Base-by-base conservation (phyloP, 30 jellyfish, hydroid and myxozoan species). In the Clytia hemisphaerica region DNA sequence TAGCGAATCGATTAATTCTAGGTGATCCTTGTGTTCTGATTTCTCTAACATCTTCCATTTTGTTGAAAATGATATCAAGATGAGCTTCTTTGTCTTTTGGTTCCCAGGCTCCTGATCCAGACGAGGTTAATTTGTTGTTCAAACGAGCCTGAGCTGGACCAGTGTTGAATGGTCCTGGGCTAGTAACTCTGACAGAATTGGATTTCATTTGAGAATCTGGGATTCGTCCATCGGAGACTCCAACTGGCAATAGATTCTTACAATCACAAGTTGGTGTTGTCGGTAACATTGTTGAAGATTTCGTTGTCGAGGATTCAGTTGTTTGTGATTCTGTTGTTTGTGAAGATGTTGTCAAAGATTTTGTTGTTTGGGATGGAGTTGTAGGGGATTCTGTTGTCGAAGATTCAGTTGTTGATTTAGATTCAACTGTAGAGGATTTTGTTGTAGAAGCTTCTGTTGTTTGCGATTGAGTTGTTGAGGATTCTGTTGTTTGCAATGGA, bases 131-230 rank as follows among this genome's bases (percentile, higher is more conserved):
- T 57, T 57, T 31, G 70, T 57, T 57, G 35, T 57, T 57, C 51
- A 57, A 57, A 25, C 70, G 36, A 57, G 70, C 70, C 16, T 57
- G 70, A 5, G 25, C 70, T 7, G 70, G 70, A 5, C 70, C 70
- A n/a, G 70, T 57, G 70, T 57, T 9, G 25, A 22, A 38, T 5
- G 70, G 25, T 57, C 70, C 70, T 0, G 70, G 70, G 25, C 6
- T 9, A 21, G 25, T 57, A 16, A 57, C 70, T 57, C 30, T 57
- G 2, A 57, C 30, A n/a, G 70, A 57, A 45, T 57, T 45, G 44
- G 44, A 3, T 2, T 22, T 25, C 50, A 57, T 57, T 5, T 33
- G 25, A 22, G 0, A 38, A 57, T 57, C 70, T 7, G 70, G n/a
- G 15, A 57, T 57, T 22, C 70, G 27, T 0, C 70, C 50, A 22